Conservation (phyloP, 2,888 invertebrate genomes). For the Cinara cedri region DNA sequence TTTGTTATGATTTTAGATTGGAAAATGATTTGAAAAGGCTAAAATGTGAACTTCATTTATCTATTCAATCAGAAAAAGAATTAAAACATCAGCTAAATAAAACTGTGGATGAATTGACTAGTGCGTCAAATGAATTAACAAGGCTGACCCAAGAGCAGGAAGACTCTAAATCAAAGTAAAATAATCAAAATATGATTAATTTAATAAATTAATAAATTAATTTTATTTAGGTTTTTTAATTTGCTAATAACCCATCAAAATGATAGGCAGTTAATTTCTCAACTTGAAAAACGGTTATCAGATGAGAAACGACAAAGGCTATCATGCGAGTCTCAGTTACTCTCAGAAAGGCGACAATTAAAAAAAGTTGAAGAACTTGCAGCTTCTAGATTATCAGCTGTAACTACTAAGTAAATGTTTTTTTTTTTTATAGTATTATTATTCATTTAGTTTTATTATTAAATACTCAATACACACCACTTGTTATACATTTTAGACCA, state of each 20-base stretch:
- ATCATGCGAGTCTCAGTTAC: constrained; percentile 75
- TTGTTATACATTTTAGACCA: constrained; percentile 62
- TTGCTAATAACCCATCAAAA: constrained; percentile 74
- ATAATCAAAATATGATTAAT: constrained; percentile 56
- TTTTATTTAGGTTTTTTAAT: constrained; percentile 71
- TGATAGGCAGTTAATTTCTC: constrained; percentile 77
- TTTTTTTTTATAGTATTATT: background rate
- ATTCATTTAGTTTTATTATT: background rate
- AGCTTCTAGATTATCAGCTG: constrained; percentile 63
- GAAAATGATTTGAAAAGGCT: constrained; percentile 76
- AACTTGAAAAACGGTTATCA: constrained; percentile 77
- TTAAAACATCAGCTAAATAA: constrained; percentile 72
- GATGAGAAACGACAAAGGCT: constrained; percentile 84
- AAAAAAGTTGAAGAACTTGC: constrained; percentile 68
- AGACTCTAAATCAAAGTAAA: constrained; percentile 81
- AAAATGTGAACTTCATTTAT: constrained; percentile 76
- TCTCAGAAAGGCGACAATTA: constrained; percentile 75
- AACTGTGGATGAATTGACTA: constrained; percentile 73
- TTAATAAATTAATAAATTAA: background rate
- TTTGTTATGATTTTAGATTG: constrained; percentile 64
- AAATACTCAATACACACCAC: background rate
- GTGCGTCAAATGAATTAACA: constrained; percentile 73
- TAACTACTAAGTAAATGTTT: constrained; percentile 63
- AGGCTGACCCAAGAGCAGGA: constrained; percentile 86
- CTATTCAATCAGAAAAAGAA: constrained; percentile 75